These are phyloP conservation scores for Psettodes erumei DNA, from an alignment of 2,113 vertebrate genomes.

Conservation along the genomic window DNA sequence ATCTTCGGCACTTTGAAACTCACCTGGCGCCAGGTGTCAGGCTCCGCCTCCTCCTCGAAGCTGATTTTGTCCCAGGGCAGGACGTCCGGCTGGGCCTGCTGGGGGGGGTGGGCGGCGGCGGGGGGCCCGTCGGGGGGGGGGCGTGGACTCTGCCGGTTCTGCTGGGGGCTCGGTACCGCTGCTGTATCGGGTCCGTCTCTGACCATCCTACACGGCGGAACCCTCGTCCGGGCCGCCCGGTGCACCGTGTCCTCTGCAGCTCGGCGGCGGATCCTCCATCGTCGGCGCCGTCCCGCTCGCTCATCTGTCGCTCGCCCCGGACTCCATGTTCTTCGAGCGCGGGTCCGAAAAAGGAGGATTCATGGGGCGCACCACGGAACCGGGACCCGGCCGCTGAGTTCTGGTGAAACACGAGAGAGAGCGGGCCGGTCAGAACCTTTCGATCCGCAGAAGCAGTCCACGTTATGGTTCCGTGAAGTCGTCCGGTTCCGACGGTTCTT, in stretches of 20 bases:
- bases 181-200: slow-evolving; percentile 46
- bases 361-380: no score
- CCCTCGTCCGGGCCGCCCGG: slow-evolving; percentile 17
- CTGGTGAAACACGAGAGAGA: no score
- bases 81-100: slow-evolving; percentile 17
- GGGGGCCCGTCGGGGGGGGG: no score
- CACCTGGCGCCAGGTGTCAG: slow-evolving; percentile 43
- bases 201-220: slow-evolving; percentile 73
- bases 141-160: slow-evolving; percentile 27
- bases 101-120: no score
- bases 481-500: no score
- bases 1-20: slow-evolving; percentile 8
- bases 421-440: no score
- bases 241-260: slow-evolving; percentile 38
- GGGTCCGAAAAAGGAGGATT: no score
- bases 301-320: slow-evolving; percentile 31
- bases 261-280: slow-evolving; percentile 54
- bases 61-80: slow-evolving; percentile 33
- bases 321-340: slow-evolving; percentile 34
- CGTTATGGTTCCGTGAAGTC: no score
- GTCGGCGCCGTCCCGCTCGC: background rate
- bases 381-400: no score
- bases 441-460: no score
- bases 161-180: slow-evolving; percentile 28
- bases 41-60: slow-evolving; percentile 20